Conservation (phyloP, 2,888 invertebrate species). For the Pardosa pseudoannulata region DNA sequence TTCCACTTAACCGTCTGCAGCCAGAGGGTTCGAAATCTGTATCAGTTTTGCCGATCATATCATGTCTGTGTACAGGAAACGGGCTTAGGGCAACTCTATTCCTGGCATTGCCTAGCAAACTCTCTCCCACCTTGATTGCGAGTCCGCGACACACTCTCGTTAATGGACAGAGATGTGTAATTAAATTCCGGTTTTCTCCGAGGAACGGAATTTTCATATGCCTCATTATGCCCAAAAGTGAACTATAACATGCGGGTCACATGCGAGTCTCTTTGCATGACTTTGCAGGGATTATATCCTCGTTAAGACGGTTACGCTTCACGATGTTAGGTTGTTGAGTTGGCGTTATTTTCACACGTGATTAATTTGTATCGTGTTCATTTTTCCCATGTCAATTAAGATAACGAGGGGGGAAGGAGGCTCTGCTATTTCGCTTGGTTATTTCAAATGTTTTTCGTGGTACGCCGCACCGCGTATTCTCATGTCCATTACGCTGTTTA, state of each 20-base stretch:
- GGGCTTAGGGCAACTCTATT: background rate
- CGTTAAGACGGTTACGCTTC: constrained; percentile 5
- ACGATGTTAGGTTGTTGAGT: background rate
- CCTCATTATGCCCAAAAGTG: background rate
- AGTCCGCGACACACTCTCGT: constrained; percentile 33
- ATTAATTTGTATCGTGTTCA: constrained; percentile 20
- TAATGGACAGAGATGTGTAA: constrained; percentile 44
- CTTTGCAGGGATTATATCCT: background rate
- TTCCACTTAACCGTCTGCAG: background rate
- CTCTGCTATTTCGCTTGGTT: too few species aligned
- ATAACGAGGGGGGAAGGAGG: too few species aligned
- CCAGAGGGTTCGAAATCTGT: background rate
- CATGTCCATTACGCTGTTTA: too few species aligned
- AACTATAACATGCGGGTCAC: constrained; percentile 6
- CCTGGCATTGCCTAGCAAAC: background rate
- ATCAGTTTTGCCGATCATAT: background rate
- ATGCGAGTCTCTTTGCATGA: constrained; percentile 1
- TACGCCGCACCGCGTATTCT: too few species aligned
- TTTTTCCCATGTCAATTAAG: too few species aligned
- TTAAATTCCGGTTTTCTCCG: constrained; percentile 53
- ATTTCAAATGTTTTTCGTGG: too few species aligned
- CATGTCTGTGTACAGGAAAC: constrained; percentile 35
- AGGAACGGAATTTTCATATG: background rate
- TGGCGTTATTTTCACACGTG: background rate
- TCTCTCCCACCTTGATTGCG: constrained; percentile 34